Percentiles rank a stretch among this genome's conserved stretches.
These are phyloP conservation scores for Trichogramma dendrolimi DNA, from an alignment of 2,888 invertebrate species.

Conservation along the genomic window DNA sequence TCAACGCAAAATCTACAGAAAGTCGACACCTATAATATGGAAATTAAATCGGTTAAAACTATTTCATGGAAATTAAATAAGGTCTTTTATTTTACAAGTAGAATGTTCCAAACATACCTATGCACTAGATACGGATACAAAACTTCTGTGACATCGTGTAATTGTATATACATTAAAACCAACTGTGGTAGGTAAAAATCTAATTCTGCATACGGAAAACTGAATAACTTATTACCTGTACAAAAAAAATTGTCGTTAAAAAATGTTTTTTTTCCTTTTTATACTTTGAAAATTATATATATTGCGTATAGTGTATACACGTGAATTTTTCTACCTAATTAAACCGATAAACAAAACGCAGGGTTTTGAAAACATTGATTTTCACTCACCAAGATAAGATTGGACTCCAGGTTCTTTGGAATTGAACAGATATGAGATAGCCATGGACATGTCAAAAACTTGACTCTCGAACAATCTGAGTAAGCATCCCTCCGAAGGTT, in stretches of 20 bases:
- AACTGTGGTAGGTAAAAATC: conserved; percentile 98
- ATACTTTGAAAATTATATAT: neutral
- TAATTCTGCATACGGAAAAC: conserved; percentile 85
- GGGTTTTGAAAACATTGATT: neutral
- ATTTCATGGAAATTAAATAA: conserved; percentile 1
- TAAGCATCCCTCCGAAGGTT: conserved; percentile 64
- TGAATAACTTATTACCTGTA: conserved; percentile 90
- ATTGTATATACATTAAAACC: conserved; percentile 97
- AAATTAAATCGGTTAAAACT: neutral
- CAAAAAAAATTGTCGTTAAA: conserved; percentile 14
- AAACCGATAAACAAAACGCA: no score
- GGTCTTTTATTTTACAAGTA: conserved; percentile 1
- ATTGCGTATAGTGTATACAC: no score
- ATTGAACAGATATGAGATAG: conserved; percentile 95
- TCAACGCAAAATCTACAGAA: conserved; percentile 92
- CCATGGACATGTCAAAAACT: conserved; percentile 97
- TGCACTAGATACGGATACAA: conserved; percentile 51
- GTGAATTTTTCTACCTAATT: no score
- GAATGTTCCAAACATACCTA: conserved; percentile 57
- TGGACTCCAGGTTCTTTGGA: conserved; percentile 98
- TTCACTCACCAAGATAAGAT: conserved; percentile 77
- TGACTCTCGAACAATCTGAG: conserved; percentile 94
- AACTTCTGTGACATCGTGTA: conserved; percentile 94
- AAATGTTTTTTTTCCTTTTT: neutral
- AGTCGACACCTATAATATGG: conserved; percentile 71